Conservation (phyloP, 2,888 invertebrate species). For the Anticlea derivata region DNA sequence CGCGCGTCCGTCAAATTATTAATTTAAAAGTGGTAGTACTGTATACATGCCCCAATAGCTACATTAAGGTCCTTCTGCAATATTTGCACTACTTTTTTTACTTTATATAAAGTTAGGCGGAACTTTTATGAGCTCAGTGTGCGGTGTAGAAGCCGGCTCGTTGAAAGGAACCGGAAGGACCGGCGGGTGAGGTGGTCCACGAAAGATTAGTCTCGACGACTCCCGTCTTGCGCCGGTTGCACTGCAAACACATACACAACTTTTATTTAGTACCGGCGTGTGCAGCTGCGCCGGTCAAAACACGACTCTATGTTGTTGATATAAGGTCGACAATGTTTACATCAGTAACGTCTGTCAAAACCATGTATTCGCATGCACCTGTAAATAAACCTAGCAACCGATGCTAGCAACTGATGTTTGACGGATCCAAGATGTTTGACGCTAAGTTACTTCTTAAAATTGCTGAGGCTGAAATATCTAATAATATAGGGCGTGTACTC, state of each 20-base stretch:
- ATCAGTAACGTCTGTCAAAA: no score
- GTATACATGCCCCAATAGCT: no score
- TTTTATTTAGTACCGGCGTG: constrained; percentile 6
- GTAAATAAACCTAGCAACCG: not conserved
- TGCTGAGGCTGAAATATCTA: no score
- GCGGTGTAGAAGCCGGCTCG: constrained; percentile 1
- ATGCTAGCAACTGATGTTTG: no score
- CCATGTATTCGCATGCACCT: not conserved
- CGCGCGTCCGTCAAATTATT: no score
- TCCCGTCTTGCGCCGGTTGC: not conserved
- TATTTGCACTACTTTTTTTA: not conserved
- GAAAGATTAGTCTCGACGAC: not conserved
- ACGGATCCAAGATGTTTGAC: no score
- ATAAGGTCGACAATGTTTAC: constrained; percentile 6
- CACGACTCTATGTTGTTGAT: not conserved
- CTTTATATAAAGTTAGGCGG: constrained; percentile 2
- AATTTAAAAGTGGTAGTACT: no score
- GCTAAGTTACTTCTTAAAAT: no score
- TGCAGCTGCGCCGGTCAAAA: constrained; percentile 4
- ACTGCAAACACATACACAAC: constrained; percentile 12
- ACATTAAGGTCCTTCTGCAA: not conserved
- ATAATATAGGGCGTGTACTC: no score
- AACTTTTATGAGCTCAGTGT: not conserved
- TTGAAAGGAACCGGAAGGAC: no score
- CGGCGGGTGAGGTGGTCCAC: not conserved